phyloP scores from a whole-genome alignment of 1,140 invertebrate genomes.

The Laupala kohalensis region DNA sequence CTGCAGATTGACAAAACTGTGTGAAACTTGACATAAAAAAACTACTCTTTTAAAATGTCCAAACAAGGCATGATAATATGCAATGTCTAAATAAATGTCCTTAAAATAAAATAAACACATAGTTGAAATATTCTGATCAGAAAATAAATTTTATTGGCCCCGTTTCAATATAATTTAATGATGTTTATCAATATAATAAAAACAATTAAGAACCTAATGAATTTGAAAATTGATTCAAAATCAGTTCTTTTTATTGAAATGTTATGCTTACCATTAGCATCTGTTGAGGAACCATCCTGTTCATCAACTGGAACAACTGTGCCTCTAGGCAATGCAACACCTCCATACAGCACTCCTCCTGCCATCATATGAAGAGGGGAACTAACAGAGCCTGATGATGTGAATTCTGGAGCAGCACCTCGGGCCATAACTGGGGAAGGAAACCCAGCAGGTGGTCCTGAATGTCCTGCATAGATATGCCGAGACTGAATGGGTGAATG shows the following conservation, averaged over 20 bases:
- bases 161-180: too few species aligned
- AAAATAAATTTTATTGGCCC: too few species aligned
- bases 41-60: too few species aligned
- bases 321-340: slow-evolving; percentile 5
- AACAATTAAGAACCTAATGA: neutral
- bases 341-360: slow-evolving; percentile 17
- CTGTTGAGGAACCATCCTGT: slow-evolving; percentile 7
- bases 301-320: slow-evolving; percentile 14
- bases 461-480: slow-evolving; percentile 4
- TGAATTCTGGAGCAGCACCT: slow-evolving; percentile 1
- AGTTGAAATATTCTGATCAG: too few species aligned
- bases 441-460: slow-evolving; percentile 17
- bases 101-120: too few species aligned
- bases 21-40: too few species aligned
- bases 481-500: slow-evolving; percentile 59
- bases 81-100: too few species aligned
- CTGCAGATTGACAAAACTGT: too few species aligned
- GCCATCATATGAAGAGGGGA: slow-evolving; percentile 18
- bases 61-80: too few species aligned
- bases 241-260: neutral
- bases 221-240: neutral
- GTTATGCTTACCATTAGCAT: slow-evolving; percentile 8
- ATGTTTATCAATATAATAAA: too few species aligned
- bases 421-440: slow-evolving; percentile 20
- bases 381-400: neutral